phyloP scores from a whole-genome alignment of 2,113 vertebrate species.

The Varanus komodoensis region DNA sequence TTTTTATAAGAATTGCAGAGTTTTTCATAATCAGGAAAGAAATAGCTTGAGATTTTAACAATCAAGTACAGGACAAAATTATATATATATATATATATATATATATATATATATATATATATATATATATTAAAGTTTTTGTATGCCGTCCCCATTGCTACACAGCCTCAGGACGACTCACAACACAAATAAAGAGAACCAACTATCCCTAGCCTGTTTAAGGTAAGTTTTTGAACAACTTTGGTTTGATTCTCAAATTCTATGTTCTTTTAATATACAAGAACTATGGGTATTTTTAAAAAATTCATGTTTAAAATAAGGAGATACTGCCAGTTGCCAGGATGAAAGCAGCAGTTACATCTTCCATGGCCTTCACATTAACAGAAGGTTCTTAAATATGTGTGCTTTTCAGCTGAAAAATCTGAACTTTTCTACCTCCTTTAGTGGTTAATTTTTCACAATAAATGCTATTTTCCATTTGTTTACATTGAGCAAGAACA shows the following conservation, averaged over 20 bases:
- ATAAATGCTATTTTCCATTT: neutral
- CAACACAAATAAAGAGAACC: too few relatives aligned
- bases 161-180: too few relatives aligned
- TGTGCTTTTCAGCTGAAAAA: constrained; percentile 1
- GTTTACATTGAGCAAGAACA: neutral
- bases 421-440: neutral
- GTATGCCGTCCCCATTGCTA: too few relatives aligned
- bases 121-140: too few relatives aligned
- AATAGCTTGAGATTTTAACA: too few relatives aligned
- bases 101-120: too few relatives aligned
- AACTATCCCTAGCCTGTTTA: too few relatives aligned
- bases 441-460: neutral
- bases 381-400: neutral
- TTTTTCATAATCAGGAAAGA: too few relatives aligned
- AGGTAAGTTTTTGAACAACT: neutral
- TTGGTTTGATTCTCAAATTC: neutral
- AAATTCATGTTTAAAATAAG: neutral
- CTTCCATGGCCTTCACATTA: neutral
- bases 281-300: neutral
- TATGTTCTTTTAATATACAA: neutral
- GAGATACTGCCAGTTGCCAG: neutral
- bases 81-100: too few relatives aligned
- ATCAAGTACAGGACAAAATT: too few relatives aligned
- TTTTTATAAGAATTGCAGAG: too few relatives aligned
- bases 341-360: neutral